Conservation (phyloP, 2,888 invertebrate genomes). For the Erannis defoliaria region DNA sequence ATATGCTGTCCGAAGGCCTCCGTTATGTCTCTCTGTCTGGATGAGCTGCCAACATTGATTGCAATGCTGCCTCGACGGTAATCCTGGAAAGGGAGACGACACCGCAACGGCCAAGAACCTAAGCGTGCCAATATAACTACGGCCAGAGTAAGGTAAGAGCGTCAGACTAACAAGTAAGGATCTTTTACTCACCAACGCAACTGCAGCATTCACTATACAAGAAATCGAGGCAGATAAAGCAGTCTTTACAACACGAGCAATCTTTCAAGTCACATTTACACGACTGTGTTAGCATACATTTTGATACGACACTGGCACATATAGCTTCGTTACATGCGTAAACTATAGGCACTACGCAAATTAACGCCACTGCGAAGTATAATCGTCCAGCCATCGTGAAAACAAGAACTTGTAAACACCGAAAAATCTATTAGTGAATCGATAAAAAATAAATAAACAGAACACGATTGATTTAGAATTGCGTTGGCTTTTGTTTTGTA, state of each 20-base stretch:
- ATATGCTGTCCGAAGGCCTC: no score
- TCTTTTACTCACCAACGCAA: slow-evolving; percentile 95
- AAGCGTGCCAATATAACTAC: no score
- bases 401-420: slow-evolving; percentile 54
- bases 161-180: neutral
- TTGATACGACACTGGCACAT: slow-evolving; percentile 98
- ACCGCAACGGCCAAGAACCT: no score
- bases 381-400: slow-evolving; percentile 72
- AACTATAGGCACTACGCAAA: slow-evolving; percentile 72
- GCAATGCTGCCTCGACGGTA: no score
- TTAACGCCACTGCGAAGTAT: slow-evolving; percentile 65
- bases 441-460: slow-evolving; percentile 60
- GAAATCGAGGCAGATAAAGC: slow-evolving; percentile 95
- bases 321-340: slow-evolving; percentile 95
- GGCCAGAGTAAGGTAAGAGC: neutral
- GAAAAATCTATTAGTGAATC: slow-evolving; percentile 47
- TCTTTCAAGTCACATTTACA: slow-evolving; percentile 98
- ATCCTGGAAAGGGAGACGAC: no score
- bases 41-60: no score
- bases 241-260: slow-evolving; percentile 98
- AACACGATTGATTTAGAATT: slow-evolving; percentile 47
- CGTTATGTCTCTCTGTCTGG: no score
- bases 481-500: slow-evolving; percentile 6
- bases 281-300: slow-evolving; percentile 98
- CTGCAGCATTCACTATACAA: slow-evolving; percentile 98